A percentile compares a stretch with the other conserved stretches of the same genome.
phyloP scores from a whole-genome alignment of 2,888 invertebrate genomes.

The Balanococcus diminutus region DNA sequence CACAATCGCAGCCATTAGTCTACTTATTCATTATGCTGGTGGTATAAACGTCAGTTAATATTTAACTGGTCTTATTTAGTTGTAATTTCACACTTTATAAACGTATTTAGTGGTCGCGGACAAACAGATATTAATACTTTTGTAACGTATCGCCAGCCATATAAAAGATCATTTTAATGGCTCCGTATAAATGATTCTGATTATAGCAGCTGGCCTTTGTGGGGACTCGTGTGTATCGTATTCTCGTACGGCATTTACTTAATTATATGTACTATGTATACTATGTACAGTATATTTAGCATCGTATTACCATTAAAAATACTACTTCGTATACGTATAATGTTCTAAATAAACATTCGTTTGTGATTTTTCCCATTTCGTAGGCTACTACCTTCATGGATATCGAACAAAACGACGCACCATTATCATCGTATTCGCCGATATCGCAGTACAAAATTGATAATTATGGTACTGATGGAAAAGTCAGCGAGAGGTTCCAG shows the following conservation, averaged over 20 bases:
- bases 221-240: neutral
- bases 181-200: neutral
- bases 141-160: neutral
- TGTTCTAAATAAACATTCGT: neutral
- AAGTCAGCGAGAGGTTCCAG: neutral
- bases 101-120: neutral
- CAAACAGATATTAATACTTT: neutral
- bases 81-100: neutral
- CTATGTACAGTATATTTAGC: neutral
- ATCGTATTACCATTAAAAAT: neutral
- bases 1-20: neutral
- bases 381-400: neutral
- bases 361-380: neutral
- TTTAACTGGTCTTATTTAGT: neutral
- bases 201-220: slow-evolving; percentile 22
- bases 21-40: neutral
- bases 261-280: neutral
- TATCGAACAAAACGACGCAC: neutral
- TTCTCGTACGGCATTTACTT: neutral
- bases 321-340: neutral
- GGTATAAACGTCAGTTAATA: neutral
- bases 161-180: neutral
- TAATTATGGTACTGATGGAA: neutral
- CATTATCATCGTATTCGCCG: neutral
- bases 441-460: neutral